Base-by-base conservation (phyloP, 30 jellyfish, hydroid and myxozoan genomes). In the Catostylus mosaicus region DNA sequence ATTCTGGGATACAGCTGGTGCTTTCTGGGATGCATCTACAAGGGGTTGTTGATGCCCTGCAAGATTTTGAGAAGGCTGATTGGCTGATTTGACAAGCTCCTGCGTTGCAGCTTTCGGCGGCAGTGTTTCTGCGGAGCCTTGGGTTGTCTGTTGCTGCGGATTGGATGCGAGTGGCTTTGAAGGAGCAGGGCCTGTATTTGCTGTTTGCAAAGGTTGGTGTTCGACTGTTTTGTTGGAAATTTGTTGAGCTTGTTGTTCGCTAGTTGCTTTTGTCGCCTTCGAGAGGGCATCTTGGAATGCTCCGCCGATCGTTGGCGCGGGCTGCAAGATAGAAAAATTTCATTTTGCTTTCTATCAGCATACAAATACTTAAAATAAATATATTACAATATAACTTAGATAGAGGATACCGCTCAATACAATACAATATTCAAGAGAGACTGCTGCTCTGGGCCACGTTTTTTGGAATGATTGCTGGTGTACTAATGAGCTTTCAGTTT, bases 181-280 rank as follows among this genome's bases (percentile, higher is more conserved):
- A 12, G 73, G 59, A 37, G 84, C 70, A 51, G 70, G 33, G 1
- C 38, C 51, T 35, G 84, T 30, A 47, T 33, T 37, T 80, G 47
- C 34, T 16, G 70, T 9, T 45, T 30, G 65, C 47, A 22, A 54
- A 62, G 57, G 27, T 8, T 1, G 45, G 18, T 27, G n/a, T 1
- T 46, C 95, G 37, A 35, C 60, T 69, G 83, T 75, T n/a, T 75
- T 75, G 24, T 57, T 52, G 20, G 50, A 29, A n/a, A 30, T 30
- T 33, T 51, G 66, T 8, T 27, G 46, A 20, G 43, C 16, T 48
- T 62, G 43, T 30, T 72, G 40, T 69, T 83, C 89, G 96, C 97
- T 90, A 90, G 97, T 90, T 90, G 97, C 97, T 90, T 90, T 90
- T 90, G 96, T 85, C 72, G 36, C 27, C 32, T 52, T 52, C 48